Conservation (phyloP, 2,113 vertebrate genomes). For the Struthio camelus region DNA sequence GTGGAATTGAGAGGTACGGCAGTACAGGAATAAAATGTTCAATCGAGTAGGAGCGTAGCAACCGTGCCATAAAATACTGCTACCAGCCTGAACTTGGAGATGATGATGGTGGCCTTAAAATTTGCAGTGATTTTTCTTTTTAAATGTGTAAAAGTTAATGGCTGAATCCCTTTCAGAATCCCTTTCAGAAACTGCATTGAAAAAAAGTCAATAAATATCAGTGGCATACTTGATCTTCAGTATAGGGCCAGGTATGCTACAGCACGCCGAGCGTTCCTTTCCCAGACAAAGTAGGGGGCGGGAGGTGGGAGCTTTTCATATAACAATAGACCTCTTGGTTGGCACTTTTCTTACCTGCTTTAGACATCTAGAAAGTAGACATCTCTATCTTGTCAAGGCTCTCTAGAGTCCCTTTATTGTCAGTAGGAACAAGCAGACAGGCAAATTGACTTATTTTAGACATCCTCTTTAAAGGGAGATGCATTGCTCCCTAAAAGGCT, state of each 20-base stretch:
- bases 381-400: not conserved
- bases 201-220: not conserved
- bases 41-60: not conserved
- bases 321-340: not conserved
- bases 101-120: not conserved
- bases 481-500: not conserved
- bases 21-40: not conserved
- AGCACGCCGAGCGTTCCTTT: not conserved
- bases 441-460: not conserved
- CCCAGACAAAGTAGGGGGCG: not conserved
- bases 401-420: not conserved
- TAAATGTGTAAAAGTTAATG: not conserved
- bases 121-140: not conserved
- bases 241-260: not conserved
- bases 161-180: not conserved
- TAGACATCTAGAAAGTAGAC: not conserved
- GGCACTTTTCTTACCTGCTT: not conserved
- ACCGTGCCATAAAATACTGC: not conserved
- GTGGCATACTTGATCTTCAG: not conserved
- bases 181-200: not conserved
- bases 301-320: not conserved
- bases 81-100: not conserved
- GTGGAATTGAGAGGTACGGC: not conserved
- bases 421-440: not conserved
- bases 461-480: not conserved